A percentile compares a stretch with the other conserved stretches of the same genome.
Evolutionary conservation across 1,140 invertebrate species (phyloP).

Genomic region (Bombus waltoni): DNA sequence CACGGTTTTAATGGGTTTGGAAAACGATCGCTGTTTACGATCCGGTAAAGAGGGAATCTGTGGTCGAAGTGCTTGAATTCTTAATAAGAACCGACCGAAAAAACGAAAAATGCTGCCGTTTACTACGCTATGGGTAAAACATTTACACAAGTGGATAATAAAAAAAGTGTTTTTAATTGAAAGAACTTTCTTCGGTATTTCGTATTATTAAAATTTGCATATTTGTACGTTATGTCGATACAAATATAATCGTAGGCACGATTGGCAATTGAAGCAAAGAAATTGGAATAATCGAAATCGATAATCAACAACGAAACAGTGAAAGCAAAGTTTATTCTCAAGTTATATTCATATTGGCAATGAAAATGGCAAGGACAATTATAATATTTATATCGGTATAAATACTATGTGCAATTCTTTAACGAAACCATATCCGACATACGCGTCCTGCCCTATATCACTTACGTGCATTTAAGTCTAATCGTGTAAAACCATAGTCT

Average conservation of each 20-base stretch:
- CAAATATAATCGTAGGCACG: neutral
- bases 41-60: constrained; percentile 49
- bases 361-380: neutral
- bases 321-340: neutral
- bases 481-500: constrained; percentile 27
- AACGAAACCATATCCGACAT: neutral
- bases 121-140: constrained; percentile 40
- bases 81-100: constrained; percentile 53
- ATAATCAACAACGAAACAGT: neutral
- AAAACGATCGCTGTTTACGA: constrained; percentile 59
- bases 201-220: neutral
- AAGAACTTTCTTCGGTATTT: neutral
- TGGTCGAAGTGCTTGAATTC: constrained; percentile 67
- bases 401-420: neutral
- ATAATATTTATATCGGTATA: neutral
- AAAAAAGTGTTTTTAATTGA: neutral
- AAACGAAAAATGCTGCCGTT: constrained; percentile 20
- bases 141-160: constrained; percentile 40
- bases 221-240: neutral
- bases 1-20: constrained; percentile 59
- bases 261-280: neutral
- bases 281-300: neutral
- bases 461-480: constrained; percentile 20
- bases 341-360: neutral
- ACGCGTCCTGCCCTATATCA: neutral